Evolutionary conservation across 2,113 vertebrate species (phyloP).

Genomic region (Polypterus bichir): DNA sequence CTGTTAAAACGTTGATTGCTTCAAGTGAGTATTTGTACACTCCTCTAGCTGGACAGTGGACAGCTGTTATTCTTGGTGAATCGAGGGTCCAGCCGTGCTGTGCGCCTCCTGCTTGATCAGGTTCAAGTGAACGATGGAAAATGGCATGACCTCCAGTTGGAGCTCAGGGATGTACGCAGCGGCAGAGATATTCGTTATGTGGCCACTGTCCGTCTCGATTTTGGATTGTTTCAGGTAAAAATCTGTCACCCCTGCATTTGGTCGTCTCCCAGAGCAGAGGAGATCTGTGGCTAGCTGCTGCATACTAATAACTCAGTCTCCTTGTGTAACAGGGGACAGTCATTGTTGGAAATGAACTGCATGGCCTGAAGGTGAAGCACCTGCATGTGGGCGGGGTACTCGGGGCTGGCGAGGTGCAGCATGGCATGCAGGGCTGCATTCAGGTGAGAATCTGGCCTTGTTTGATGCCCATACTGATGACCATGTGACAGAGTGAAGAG

Average conservation of each 20-base stretch:
- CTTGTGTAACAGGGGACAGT: conserved; percentile 86
- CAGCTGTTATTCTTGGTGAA: conserved; percentile 77
- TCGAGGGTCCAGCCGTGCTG: conserved; percentile 54
- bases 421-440: conserved; percentile 83
- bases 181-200: conserved; percentile 69
- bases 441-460: conserved; percentile 57
- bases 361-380: conserved; percentile 87
- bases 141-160: conserved; percentile 90
- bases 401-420: conserved; percentile 69
- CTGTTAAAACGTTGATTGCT: too few species aligned
- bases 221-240: conserved; percentile 80
- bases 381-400: conserved; percentile 84
- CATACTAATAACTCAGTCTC: too few species aligned
- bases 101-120: conserved; percentile 76
- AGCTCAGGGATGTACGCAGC: conserved; percentile 72
- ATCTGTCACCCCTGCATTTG: background rate
- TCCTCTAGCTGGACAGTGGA: conserved; percentile 65
- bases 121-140: conserved; percentile 76
- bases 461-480: too few species aligned
- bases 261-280: too few species aligned
- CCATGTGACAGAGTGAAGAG: too few species aligned
- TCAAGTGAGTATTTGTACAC: too few species aligned
- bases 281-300: too few species aligned
- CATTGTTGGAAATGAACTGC: conserved; percentile 80
- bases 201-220: conserved; percentile 80